Evolutionary conservation across 1,140 invertebrate genomes (phyloP).

Genomic region (Phthorimaea operculella): DNA sequence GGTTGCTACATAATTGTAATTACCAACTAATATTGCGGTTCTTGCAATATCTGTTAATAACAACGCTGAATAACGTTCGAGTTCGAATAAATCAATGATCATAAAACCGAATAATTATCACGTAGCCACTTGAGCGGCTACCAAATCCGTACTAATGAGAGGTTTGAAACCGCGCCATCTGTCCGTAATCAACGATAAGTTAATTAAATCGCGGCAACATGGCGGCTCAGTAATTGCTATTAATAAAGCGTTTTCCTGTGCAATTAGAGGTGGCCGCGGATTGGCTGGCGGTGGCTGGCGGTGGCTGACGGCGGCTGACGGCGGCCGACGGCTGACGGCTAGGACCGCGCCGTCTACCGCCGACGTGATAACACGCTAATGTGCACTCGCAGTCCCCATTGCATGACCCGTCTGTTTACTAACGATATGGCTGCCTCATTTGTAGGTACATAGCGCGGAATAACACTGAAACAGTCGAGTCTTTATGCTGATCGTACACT

Average conservation of each 20-base stretch:
- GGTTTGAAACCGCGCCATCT: constrained; percentile 55
- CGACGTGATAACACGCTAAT: constrained; percentile 65
- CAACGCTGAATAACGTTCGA: too few species aligned
- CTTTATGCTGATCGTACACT: too few species aligned
- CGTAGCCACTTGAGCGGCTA: neutral
- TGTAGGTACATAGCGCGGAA: constrained; percentile 22
- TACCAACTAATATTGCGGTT: too few species aligned
- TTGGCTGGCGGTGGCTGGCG: too few species aligned
- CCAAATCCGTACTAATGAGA: constrained; percentile 42
- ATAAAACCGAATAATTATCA: neutral
- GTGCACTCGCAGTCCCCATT: constrained; percentile 19
- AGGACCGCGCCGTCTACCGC: constrained; percentile 44
- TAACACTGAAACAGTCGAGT: neutral
- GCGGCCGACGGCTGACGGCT: constrained; percentile 3
- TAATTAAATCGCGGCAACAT: constrained; percentile 64
- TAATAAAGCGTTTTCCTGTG: constrained; percentile 66
- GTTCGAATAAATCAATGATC: too few species aligned
- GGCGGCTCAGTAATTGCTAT: constrained; percentile 64
- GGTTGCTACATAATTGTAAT: too few species aligned
- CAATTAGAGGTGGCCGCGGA: constrained; percentile 57
- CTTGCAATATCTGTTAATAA: too few species aligned
- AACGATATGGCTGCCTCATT: constrained; percentile 23
- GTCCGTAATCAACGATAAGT: constrained; percentile 63
- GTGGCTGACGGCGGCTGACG: constrained; percentile 19
- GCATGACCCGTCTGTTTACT: neutral